Base-by-base conservation (phyloP, 2,888 invertebrate genomes). In the Antitype chi region DNA sequence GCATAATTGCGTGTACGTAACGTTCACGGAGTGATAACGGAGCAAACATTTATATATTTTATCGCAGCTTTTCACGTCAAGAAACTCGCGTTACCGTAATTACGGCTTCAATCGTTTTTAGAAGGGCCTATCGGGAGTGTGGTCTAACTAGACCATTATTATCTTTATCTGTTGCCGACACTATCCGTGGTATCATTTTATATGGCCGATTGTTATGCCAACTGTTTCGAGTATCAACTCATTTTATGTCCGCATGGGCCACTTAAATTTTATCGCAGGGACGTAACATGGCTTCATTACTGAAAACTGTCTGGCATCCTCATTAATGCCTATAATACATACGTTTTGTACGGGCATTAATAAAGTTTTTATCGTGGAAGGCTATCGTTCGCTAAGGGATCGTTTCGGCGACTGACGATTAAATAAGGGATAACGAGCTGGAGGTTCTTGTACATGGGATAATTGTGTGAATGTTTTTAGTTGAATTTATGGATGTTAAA, bases 261-360 rank as follows among this genome's bases (percentile, higher is more conserved):
- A 89, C 87, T 93, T 90, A 92, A 92, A 92, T 92, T 93, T 93
- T 93, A 93, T 92, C 88, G 89, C 73, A 76, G 81, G 87, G 78
- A 81, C 84, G 86, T 87, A 88, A 90, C 91, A 91, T 84, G 87
- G 87, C 88, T 92, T 92, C 91, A 92, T 92, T 92, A 91, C 88
- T 82, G 88, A 86, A 89, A 87, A 90, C 87, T 87, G 88, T 83
- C 84, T 84, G 83, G 77, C 67, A 82, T 77, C 70, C 82, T 90
- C 88, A 89, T 90, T 89, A 89, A 86, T 80, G 82, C 66, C 82
- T 81, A 80, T 88, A 85, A 83, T 80, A 88, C 84, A 80, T 82
- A 84, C 80, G 77, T 84, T 80, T n/a, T 64, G 75, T 80, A 57
- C 49, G 63, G 57, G 17, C 77, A 89, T 82, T 82, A 80, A 85